These are phyloP conservation scores for Drosophila quadrilineata DNA, from an alignment of 1,140 invertebrate genomes.

Conservation along the genomic window DNA sequence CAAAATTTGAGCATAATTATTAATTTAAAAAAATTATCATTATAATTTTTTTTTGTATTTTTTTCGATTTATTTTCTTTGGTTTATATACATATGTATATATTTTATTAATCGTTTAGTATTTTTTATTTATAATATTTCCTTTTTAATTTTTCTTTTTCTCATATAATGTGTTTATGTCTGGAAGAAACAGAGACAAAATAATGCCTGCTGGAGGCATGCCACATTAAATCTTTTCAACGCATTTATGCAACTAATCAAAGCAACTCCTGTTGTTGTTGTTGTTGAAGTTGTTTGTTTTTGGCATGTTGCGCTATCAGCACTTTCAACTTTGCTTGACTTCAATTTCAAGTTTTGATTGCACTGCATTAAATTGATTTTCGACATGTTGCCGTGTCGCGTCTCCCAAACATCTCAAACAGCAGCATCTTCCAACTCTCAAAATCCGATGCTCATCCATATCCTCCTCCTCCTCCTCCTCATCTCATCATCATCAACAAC, in stretches of 20 bases:
- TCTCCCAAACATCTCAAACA: constrained; percentile 15
- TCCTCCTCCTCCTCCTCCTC: constrained; percentile 25
- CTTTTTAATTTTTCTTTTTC: too few species aligned
- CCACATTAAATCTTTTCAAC: not conserved
- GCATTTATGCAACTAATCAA: constrained; percentile 50
- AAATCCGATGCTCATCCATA: constrained; percentile 11
- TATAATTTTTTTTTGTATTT: too few species aligned
- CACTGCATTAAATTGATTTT: constrained; percentile 78
- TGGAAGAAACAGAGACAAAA: too few species aligned
- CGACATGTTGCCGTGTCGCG: constrained; percentile 51
- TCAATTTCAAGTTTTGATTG: constrained; percentile 73
- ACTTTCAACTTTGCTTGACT: constrained; percentile 47
- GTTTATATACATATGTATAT: too few species aligned
- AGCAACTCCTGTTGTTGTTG: constrained; percentile 25
- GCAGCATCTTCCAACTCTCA: constrained; percentile 7
- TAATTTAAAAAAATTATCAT: too few species aligned
- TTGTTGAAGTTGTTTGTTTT: constrained; percentile 16
- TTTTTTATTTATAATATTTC: too few species aligned
- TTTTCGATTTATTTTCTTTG: too few species aligned
- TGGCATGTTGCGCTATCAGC: constrained; percentile 12
- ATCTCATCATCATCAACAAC: not conserved
- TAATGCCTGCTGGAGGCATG: too few species aligned
- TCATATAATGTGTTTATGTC: too few species aligned
- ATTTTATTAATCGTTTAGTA: too few species aligned
- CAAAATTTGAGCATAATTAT: too few species aligned